Conservation (phyloP, 2,113 vertebrate genomes). For the Passer domesticus region DNA sequence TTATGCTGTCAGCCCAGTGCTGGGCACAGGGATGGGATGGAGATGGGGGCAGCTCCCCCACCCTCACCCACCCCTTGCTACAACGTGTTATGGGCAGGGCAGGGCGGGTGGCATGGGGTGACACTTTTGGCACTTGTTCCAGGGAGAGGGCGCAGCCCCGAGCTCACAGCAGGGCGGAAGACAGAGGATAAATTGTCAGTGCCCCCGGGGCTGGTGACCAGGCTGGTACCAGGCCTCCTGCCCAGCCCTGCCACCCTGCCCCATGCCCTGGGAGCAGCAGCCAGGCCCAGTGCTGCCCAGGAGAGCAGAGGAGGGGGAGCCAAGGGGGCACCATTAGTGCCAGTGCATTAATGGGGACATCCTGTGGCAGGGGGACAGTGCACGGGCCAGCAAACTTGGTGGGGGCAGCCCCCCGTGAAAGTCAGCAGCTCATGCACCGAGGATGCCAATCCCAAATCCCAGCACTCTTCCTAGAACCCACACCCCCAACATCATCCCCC, state of each 20-base stretch:
- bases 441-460: background rate
- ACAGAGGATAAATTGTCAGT: background rate
- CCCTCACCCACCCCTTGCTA: background rate
- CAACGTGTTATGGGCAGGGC: background rate
- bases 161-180: background rate
- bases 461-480: background rate
- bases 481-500: background rate
- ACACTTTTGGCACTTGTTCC: constrained; percentile 54
- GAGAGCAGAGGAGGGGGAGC: background rate
- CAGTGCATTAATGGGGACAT: background rate
- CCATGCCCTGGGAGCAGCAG: background rate
- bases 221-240: background rate
- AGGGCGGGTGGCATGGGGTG: background rate
- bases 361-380: background rate
- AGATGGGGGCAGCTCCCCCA: background rate
- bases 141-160: constrained; percentile 4
- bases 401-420: background rate
- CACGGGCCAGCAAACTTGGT: accelerated
- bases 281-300: background rate
- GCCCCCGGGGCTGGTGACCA: background rate
- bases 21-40: background rate
- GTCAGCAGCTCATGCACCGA: background rate
- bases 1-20: background rate
- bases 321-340: background rate
- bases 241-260: background rate